These are phyloP conservation scores for Corythaixoides concolor DNA, from an alignment of 2,113 vertebrate species.

Conservation along the genomic window DNA sequence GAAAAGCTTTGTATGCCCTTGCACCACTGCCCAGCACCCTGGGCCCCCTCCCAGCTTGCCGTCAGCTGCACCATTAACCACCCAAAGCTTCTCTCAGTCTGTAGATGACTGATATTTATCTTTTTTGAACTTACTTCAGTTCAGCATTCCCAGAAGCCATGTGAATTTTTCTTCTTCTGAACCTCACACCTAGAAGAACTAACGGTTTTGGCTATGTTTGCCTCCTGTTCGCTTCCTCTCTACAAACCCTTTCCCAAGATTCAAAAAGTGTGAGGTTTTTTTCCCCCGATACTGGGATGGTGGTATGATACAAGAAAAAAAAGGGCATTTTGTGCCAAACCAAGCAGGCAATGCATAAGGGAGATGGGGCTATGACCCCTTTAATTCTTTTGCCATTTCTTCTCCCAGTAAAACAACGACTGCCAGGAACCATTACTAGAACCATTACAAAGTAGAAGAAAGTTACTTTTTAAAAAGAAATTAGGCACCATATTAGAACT, in stretches of 20 bases:
- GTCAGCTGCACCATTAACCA: background rate
- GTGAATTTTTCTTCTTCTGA: background rate
- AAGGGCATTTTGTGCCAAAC: background rate
- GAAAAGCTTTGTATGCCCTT: background rate
- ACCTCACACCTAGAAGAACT: background rate
- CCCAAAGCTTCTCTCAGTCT: background rate
- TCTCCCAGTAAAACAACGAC: background rate
- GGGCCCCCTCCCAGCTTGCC: background rate
- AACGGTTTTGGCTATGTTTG: background rate
- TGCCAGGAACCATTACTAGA: background rate
- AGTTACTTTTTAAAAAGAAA: background rate
- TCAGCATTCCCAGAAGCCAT: background rate
- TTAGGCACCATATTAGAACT: background rate
- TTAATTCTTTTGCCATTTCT: background rate
- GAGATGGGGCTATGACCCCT: background rate
- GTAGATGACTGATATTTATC: background rate
- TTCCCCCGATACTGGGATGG: rapidly evolving
- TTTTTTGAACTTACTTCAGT: background rate
- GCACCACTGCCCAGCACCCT: background rate
- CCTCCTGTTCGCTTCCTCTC: background rate
- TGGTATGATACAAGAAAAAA: background rate
- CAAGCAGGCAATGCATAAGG: background rate
- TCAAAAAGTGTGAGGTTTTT: background rate
- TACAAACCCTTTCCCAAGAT: background rate
- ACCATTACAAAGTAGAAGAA: background rate